Base-by-base conservation (phyloP, 2,113 vertebrate species). In the Pollachius pollachius region DNA sequence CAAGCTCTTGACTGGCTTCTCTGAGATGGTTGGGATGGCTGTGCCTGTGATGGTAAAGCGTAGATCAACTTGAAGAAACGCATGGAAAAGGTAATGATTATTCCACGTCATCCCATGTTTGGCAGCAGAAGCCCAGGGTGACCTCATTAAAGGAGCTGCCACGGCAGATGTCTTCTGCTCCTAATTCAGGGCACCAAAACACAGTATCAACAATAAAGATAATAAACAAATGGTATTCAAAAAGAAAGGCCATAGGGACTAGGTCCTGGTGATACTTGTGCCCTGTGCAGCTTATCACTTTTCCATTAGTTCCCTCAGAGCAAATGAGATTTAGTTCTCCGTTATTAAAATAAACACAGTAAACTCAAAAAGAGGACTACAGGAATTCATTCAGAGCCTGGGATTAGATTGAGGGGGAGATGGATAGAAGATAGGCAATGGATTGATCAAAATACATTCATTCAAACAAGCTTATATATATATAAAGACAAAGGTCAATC, bases 101-200 rank as follows among this genome's bases (percentile, higher is more conserved):
- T 23, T 23, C 21, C 21, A 2, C 21, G 2, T 23, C 21, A 23
- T 23, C 37, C 37, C 37, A 41, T 41, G 9, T 41, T 41, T 41
- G 37, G 37, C 5, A 11, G 37, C 5, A 11, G 37, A 41, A 11
- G 37, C 1, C 6, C 6, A 1, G 2, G 37, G 11, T 1, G 37
- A 41, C 23, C 23, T 23, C 2, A 1, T 34, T 0, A 34, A 6
- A 34, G 41, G 41, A 48, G 7, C 9, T 13, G 2, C 7, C 6
- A 13, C 12, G 8, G 56, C 77, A 79, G 77, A 81, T 75, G 73
- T 68, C 27, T 16, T 52, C 17, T 41, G 6, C 1, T 67, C 12
- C 17, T 80, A 76, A 81, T 80, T 73, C 69, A 72, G 15, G 5
- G 52, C 68, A 76, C 62, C 68, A 76, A 69, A 67, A 77, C 62